Evolutionary conservation across 2,113 vertebrate species (phyloP).

Genomic region (Paracanthobrama guichenoti): DNA sequence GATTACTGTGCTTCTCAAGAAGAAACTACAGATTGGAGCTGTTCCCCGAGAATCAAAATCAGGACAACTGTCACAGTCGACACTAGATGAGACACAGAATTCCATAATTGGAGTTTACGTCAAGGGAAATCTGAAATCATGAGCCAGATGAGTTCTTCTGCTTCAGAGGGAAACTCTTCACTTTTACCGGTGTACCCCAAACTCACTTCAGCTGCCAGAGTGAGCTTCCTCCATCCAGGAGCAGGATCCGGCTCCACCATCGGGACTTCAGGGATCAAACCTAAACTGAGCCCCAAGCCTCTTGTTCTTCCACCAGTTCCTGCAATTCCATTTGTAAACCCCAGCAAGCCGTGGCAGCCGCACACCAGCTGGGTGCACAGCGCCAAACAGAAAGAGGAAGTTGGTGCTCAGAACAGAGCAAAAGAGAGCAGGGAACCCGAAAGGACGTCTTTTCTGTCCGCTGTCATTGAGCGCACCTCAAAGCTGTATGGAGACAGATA

Average conservation of each 20-base stretch:
- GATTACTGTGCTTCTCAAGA: constrained; percentile 8
- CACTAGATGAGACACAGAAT: background rate
- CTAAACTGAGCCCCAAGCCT: constrained; percentile 34
- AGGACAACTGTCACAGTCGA: constrained; percentile 7
- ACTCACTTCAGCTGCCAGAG: constrained; percentile 17
- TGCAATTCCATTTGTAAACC: constrained; percentile 2
- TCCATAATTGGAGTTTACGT: constrained; percentile 40
- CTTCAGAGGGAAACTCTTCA: constrained; percentile 24
- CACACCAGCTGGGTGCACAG: constrained; percentile 53
- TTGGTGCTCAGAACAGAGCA: constrained; percentile 39
- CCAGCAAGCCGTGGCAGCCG: constrained; percentile 22
- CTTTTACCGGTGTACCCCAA: background rate
- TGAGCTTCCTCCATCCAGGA: constrained; percentile 53
- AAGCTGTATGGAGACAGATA: constrained; percentile 51
- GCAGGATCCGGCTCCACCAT: constrained; percentile 21
- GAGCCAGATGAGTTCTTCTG: constrained; percentile 49
- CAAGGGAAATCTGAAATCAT: constrained; percentile 50
- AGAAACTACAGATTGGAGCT: constrained; percentile 8
- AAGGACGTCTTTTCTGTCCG: constrained; percentile 59
- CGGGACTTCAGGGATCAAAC: constrained; percentile 20
- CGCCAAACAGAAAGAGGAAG: constrained; percentile 60
- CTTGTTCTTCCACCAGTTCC: constrained; percentile 32
- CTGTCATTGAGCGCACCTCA: constrained; percentile 62
- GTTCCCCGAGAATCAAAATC: constrained; percentile 29
- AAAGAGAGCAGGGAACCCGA: constrained; percentile 48